Conservation (phyloP, 2,888 invertebrate genomes). For the Griposia aprilina region DNA sequence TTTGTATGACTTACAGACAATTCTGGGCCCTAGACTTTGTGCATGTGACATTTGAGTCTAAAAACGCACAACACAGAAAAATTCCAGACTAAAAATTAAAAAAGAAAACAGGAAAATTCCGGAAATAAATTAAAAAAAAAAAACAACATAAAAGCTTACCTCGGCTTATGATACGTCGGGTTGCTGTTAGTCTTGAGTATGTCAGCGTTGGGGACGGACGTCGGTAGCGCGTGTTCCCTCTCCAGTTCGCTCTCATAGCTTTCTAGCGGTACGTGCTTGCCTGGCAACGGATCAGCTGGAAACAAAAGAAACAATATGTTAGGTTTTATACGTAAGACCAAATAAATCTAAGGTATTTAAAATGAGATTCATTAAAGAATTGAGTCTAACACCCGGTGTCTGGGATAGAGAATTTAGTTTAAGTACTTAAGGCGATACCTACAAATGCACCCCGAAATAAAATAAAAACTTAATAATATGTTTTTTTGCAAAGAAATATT, state of each 20-base stretch:
- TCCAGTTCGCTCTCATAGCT: conserved; percentile 93
- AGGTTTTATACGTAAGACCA: conserved; percentile 11
- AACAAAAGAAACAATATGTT: conserved; percentile 67
- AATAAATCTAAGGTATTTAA: conserved; percentile 7
- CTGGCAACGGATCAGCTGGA: conserved; percentile 89
- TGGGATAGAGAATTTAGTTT: not conserved
- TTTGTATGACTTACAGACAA: not conserved
- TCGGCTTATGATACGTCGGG: conserved; percentile 94
- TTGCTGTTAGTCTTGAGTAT: conserved; percentile 94
- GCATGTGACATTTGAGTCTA: not conserved
- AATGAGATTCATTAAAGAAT: not conserved
- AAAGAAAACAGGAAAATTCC: rapidly evolving
- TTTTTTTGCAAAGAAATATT: too few species aligned
- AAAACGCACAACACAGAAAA: not conserved
- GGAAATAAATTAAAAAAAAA: not conserved
- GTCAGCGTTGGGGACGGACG: conserved; percentile 94
- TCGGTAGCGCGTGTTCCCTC: conserved; percentile 93
- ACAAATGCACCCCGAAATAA: too few species aligned
- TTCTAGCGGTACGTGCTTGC: conserved; percentile 89
- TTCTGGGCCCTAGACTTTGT: too few species aligned
- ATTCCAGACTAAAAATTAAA: not conserved
- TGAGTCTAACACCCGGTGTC: not conserved
- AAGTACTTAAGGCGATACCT: not conserved
- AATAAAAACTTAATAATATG: too few species aligned
- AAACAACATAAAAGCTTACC: conserved; percentile 75